Evolutionary conservation across 2,113 vertebrate species (phyloP).

Genomic region (Tautogolabrus adspersus): DNA sequence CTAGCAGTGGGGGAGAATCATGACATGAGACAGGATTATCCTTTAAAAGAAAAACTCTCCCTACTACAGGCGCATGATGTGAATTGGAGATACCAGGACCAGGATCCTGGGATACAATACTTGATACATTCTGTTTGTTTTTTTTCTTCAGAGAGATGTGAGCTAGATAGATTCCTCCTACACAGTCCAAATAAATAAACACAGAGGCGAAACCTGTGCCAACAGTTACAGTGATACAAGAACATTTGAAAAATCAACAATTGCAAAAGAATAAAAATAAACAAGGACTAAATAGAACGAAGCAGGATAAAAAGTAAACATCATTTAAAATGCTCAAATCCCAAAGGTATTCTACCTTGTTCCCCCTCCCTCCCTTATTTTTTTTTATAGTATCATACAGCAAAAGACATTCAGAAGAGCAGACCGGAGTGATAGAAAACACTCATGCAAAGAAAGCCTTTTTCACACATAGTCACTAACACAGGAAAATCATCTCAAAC

Average conservation of each 20-base stretch:
- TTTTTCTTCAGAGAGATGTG: slow-evolving; percentile 62
- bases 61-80: slow-evolving; percentile 47
- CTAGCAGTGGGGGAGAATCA: slow-evolving; percentile 55
- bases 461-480: slow-evolving; percentile 80
- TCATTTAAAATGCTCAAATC: slow-evolving; percentile 49
- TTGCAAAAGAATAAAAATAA: slow-evolving; percentile 54
- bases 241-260: slow-evolving; percentile 65
- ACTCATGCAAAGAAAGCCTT: slow-evolving; percentile 89
- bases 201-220: slow-evolving; percentile 82
- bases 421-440: slow-evolving; percentile 77
- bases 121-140: slow-evolving; percentile 72
- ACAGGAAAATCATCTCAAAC: slow-evolving; percentile 71
- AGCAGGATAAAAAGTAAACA: slow-evolving; percentile 56
- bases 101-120: slow-evolving; percentile 57
- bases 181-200: slow-evolving; percentile 85
- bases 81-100: slow-evolving; percentile 44
- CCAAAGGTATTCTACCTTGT: slow-evolving; percentile 62
- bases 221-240: slow-evolving; percentile 78
- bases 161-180: slow-evolving; percentile 82
- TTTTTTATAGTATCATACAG: slow-evolving; percentile 64
- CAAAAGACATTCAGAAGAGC: slow-evolving; percentile 83
- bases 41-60: slow-evolving; percentile 30
- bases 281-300: slow-evolving; percentile 40
- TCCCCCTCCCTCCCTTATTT: slow-evolving; percentile 31
- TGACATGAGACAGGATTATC: slow-evolving; percentile 60